These are phyloP conservation scores for Sinohyriopsis cumingii DNA, from an alignment of 2,888 invertebrate species.

Conservation along the genomic window DNA sequence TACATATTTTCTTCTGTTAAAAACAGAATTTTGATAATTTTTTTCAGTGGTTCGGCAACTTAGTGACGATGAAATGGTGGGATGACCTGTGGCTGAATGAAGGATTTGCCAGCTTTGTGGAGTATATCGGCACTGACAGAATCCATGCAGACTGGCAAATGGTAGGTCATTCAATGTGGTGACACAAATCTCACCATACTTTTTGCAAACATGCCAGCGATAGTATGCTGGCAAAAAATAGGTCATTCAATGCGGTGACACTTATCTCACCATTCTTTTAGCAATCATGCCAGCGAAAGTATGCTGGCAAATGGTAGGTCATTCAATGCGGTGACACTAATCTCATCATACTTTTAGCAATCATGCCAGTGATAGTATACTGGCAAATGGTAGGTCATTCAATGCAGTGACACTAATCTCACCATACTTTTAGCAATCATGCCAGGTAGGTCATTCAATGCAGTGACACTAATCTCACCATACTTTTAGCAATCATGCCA, in stretches of 20 bases:
- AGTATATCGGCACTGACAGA: constrained; percentile 81
- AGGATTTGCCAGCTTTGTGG: constrained; percentile 93
- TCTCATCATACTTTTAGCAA: not conserved
- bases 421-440: not conserved
- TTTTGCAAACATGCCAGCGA: not conserved
- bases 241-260: not conserved
- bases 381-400: constrained; percentile 45
- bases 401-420: not conserved
- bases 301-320: constrained; percentile 50
- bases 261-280: not conserved
- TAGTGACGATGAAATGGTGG: constrained; percentile 92
- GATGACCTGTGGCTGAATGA: constrained; percentile 91
- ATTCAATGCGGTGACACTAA: not conserved
- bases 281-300: not conserved
- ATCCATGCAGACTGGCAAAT: constrained; percentile 72
- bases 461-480: not conserved
- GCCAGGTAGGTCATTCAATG: constrained; percentile 28
- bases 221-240: constrained; percentile 45
- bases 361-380: constrained; percentile 1
- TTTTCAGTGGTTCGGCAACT: constrained; percentile 73
- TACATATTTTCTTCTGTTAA: too few species aligned
- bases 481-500: not conserved
- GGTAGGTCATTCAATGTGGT: constrained; percentile 28
- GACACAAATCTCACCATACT: not conserved
- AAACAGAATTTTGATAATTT: not conserved